Percentiles rank a stretch among this genome's conserved stretches.
Evolutionary conservation across 2,113 vertebrate species (phyloP).

Genomic region (Tympanuchus pallidicinctus): DNA sequence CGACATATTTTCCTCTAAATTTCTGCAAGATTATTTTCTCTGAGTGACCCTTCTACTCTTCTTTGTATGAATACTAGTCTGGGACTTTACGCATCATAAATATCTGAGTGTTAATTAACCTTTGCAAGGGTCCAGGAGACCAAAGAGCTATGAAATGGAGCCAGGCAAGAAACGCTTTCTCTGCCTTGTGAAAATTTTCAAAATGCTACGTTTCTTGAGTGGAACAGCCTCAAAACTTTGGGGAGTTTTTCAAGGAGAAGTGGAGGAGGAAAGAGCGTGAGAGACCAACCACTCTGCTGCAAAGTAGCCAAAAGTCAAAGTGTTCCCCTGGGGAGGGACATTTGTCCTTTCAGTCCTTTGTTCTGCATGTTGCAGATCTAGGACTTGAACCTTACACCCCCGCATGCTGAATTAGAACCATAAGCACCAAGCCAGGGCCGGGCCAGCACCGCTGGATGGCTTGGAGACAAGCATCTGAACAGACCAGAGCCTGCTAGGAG

Average conservation of each 20-base stretch:
- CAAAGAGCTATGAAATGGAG: not conserved
- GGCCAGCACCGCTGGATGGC: not conserved
- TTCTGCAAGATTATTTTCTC: not conserved
- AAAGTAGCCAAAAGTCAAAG: not conserved
- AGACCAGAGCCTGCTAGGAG: not conserved
- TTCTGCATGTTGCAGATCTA: not conserved
- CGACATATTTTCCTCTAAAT: not conserved
- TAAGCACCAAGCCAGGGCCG: not conserved
- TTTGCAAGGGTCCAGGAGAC: not conserved
- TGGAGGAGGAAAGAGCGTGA: slow-evolving; percentile 37
- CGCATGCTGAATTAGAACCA: not conserved
- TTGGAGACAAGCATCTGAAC: not conserved
- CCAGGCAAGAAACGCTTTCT: slow-evolving; percentile 12
- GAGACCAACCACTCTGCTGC: slow-evolving; percentile 1
- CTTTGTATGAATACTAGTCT: not conserved
- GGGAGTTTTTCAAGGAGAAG: not conserved
- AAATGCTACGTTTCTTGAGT: not conserved
- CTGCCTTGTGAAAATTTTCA: not conserved
- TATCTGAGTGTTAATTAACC: slow-evolving; percentile 3
- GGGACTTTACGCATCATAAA: not conserved
- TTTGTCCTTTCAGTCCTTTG: not conserved
- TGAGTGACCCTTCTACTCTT: not conserved
- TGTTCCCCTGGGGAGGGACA: slow-evolving; percentile 4
- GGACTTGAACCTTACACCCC: not conserved
- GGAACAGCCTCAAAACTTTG: not conserved